phyloP scores from a whole-genome alignment of 2,113 vertebrate genomes.

The Stomatorhinus ivindoensis region DNA sequence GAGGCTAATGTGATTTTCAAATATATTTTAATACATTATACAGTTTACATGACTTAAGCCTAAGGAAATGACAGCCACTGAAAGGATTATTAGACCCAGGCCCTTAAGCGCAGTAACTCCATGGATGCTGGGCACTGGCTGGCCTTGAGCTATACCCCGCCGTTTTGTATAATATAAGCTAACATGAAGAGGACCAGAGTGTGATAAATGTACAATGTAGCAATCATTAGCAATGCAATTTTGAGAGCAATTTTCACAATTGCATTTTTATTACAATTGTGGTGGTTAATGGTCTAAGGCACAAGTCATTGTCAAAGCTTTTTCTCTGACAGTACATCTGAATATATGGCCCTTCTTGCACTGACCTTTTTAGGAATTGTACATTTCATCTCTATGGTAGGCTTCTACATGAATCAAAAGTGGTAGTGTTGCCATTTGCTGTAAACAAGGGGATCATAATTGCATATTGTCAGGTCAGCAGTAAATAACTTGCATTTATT shows the following conservation, averaged over 20 bases:
- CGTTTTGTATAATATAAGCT: not conserved
- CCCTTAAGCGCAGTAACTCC: not conserved
- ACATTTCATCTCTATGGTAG: not conserved
- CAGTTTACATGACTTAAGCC: not conserved
- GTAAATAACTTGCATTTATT: not conserved
- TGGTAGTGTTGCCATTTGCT: constrained; percentile 4
- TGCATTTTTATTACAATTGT: not conserved
- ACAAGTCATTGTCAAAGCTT: not conserved
- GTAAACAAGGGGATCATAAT: constrained; percentile 1
- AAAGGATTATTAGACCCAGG: not conserved
- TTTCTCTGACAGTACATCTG: not conserved
- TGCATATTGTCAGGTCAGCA: not conserved
- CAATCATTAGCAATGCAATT: not conserved
- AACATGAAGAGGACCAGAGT: not conserved
- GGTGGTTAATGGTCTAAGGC: not conserved
- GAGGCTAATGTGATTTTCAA: not conserved
- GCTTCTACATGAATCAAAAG: not conserved
- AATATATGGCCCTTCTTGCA: not conserved
- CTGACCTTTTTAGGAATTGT: not conserved
- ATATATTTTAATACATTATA: not conserved
- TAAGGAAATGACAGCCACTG: not conserved
- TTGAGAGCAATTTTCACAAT: not conserved
- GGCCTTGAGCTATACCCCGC: not conserved
- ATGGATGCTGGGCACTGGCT: not conserved
- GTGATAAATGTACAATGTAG: not conserved